Conservation (phyloP, 2,888 invertebrate genomes). For the Malthinus flaveolus region DNA sequence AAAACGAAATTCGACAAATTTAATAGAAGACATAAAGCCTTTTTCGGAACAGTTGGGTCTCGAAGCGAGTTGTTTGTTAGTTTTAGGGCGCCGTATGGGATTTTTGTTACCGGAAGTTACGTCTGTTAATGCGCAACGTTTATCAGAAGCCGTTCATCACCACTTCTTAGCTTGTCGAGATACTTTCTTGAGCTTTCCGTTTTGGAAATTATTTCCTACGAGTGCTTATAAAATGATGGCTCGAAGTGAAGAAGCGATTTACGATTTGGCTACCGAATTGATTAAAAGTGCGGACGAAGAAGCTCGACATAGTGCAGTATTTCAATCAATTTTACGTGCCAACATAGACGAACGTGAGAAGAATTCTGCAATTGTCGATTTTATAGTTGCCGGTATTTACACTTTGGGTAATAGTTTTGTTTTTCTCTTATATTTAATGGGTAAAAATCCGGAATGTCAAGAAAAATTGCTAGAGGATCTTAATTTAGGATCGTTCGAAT, state of each 20-base stretch:
- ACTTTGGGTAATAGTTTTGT: slow-evolving; percentile 83
- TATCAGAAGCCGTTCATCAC: slow-evolving; percentile 75
- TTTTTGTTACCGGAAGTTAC: slow-evolving; percentile 58
- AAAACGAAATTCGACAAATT: slow-evolving; percentile 57
- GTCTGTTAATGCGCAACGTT: slow-evolving; percentile 60
- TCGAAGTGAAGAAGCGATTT: slow-evolving; percentile 77
- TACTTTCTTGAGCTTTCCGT: slow-evolving; percentile 78
- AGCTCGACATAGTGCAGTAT: slow-evolving; percentile 67
- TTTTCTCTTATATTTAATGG: slow-evolving; percentile 76
- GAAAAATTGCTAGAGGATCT: slow-evolving; percentile 63
- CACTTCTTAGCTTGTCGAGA: slow-evolving; percentile 80
- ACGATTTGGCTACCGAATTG: slow-evolving; percentile 74
- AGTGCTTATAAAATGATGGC: slow-evolving; percentile 71
- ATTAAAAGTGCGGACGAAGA: slow-evolving; percentile 68
- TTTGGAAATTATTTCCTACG: slow-evolving; percentile 81
- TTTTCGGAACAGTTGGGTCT: slow-evolving; percentile 77
- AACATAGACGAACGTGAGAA: slow-evolving; percentile 78
- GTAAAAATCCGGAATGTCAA: slow-evolving; percentile 69
- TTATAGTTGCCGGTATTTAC: slow-evolving; percentile 79
- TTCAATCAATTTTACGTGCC: slow-evolving; percentile 73
- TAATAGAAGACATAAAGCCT: slow-evolving; percentile 68
- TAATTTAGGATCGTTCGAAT: slow-evolving; percentile 64
- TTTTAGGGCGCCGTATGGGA: slow-evolving; percentile 78
- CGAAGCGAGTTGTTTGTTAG: slow-evolving; percentile 79
- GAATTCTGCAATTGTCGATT: slow-evolving; percentile 83